A percentile compares a stretch with the other conserved stretches of the same genome.
phyloP scores from a whole-genome alignment of 2,888 invertebrate genomes.

The Abrostola triplasia region DNA sequence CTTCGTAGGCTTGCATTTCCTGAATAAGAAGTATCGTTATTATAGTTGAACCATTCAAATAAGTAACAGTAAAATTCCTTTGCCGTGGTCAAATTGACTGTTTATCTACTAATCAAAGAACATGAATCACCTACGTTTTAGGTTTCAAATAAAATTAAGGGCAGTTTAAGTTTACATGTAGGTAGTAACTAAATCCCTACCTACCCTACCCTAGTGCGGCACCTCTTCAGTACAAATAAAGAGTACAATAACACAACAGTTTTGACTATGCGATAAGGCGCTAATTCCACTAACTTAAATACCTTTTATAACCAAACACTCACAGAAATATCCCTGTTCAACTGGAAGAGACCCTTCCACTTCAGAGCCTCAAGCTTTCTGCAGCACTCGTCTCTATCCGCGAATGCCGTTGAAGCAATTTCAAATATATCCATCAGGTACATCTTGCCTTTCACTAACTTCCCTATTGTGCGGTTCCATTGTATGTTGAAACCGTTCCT shows the following conservation, averaged over 20 bases:
- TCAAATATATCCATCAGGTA: constrained; percentile 95
- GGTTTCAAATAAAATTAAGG: no score
- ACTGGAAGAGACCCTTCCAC: constrained; percentile 91
- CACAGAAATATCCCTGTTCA: constrained; percentile 89
- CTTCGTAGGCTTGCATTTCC: constrained; percentile 96
- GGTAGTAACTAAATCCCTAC: no score
- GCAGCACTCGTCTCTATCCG: constrained; percentile 93
- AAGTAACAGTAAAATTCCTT: neutral
- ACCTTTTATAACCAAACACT: constrained; percentile 6
- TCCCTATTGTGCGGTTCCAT: constrained; percentile 93
- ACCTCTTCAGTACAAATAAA: no score
- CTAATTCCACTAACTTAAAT: neutral
- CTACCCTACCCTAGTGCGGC: no score
- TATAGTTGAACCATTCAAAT: neutral
- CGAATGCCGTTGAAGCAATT: constrained; percentile 94
- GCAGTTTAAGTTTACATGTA: no score
- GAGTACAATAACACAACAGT: no score
- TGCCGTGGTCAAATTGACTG: no score
- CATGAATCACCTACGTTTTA: no score
- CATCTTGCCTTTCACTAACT: constrained; percentile 93
- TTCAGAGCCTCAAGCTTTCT: constrained; percentile 93
- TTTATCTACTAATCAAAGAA: no score
- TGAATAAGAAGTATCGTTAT: constrained; percentile 56
- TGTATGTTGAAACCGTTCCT: constrained; percentile 94
- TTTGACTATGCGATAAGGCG: no score